These are phyloP conservation scores for Drosophila greeni DNA, from an alignment of 2,888 invertebrate genomes.

Conservation along the genomic window DNA sequence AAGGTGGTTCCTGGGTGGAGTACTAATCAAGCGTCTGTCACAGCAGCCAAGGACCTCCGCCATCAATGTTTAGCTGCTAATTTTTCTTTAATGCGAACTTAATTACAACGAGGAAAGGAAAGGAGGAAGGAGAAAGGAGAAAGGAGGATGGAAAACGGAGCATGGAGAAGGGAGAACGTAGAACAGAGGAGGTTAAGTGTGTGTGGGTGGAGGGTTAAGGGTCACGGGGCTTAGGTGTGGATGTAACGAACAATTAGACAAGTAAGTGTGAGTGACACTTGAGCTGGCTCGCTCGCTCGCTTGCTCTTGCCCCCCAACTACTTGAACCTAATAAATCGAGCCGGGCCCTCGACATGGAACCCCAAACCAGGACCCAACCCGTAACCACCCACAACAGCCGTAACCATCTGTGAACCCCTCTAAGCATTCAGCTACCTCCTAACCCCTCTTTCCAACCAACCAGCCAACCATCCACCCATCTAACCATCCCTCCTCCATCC, in stretches of 20 bases:
- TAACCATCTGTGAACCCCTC: no score
- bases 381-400: no score
- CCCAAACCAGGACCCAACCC: no score
- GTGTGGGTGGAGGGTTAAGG: constrained; percentile 4
- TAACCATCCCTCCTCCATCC: constrained; percentile 2
- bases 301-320: constrained; percentile 44
- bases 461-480: not conserved
- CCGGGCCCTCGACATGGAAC: constrained; percentile 57
- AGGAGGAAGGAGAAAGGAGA: no score
- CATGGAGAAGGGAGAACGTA: not conserved
- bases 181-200: not conserved
- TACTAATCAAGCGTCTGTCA: constrained; percentile 48
- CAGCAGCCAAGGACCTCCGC: constrained; percentile 16
- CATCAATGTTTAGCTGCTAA: constrained; percentile 52
- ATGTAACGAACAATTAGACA: constrained; percentile 53
- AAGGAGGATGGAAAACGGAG: not conserved
- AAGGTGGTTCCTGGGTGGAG: constrained; percentile 16
- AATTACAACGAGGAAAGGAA: constrained; percentile 48
- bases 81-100: constrained; percentile 69
- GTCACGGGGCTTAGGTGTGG: constrained; percentile 33
- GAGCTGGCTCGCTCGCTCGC: constrained; percentile 23
- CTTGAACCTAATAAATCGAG: constrained; percentile 73
- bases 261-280: constrained; percentile 46
- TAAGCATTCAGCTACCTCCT: no score
- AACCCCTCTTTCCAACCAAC: no score